These are phyloP conservation scores for Amiota minor DNA, from an alignment of 2,888 invertebrate genomes.

Conservation along the genomic window DNA sequence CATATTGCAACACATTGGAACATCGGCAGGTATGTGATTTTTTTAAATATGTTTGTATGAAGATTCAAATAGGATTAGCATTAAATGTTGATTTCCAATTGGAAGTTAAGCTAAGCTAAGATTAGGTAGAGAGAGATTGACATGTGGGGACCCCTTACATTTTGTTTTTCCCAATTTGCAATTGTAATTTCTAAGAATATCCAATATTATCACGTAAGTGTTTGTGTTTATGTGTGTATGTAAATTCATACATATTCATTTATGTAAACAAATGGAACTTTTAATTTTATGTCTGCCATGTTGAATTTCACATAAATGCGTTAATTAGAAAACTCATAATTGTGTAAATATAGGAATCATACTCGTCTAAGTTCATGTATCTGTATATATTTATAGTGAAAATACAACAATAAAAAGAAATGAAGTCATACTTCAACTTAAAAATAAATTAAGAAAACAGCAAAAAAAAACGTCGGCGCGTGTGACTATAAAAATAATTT, in stretches of 20 bases:
- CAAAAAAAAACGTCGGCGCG: neutral
- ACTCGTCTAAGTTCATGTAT: slow-evolving; percentile 30
- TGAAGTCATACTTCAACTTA: slow-evolving; percentile 24
- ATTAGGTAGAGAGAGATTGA: too few species aligned
- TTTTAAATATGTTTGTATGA: too few species aligned
- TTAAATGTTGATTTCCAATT: too few species aligned
- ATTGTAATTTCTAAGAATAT: too few species aligned
- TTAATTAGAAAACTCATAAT: slow-evolving; percentile 39
- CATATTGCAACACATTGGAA: too few species aligned
- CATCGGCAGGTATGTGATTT: too few species aligned
- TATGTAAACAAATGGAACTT: slow-evolving; percentile 14
- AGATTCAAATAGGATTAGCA: too few species aligned
- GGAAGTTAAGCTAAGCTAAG: too few species aligned
- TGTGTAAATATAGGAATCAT: slow-evolving; percentile 27
- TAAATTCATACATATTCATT: slow-evolving; percentile 18
- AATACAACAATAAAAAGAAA: neutral
- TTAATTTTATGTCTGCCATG: slow-evolving; percentile 48
- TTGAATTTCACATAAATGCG: slow-evolving; percentile 47
- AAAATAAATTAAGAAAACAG: neutral
- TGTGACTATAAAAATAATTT: neutral
- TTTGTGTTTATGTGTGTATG: slow-evolving; percentile 23
- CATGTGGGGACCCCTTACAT: too few species aligned
- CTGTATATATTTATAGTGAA: too few species aligned
- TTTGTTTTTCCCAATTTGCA: too few species aligned
- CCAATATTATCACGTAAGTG: neutral